Conservation (phyloP, 2,888 invertebrate species). For the Andrena trimmerana region DNA sequence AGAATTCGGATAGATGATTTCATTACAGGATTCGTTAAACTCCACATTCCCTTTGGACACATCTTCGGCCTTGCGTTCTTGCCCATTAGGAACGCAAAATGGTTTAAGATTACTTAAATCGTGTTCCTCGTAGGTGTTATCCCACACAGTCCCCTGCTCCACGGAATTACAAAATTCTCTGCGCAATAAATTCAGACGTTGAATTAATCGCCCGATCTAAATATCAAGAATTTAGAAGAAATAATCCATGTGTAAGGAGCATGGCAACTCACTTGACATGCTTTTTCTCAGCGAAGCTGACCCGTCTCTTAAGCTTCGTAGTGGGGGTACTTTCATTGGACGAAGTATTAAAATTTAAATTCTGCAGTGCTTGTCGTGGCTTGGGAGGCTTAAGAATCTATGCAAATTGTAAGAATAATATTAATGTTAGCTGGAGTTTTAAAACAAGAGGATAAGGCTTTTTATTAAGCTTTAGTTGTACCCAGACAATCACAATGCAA, state of each 20-base stretch:
- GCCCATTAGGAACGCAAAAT: slow-evolving; percentile 3
- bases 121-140: slow-evolving; percentile 81
- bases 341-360: slow-evolving; percentile 69
- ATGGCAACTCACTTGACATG: slow-evolving; percentile 78
- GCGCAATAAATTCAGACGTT: slow-evolving; percentile 29
- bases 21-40: not conserved
- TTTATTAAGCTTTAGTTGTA: not conserved
- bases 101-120: slow-evolving; percentile 73
- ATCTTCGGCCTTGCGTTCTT: slow-evolving; percentile 1
- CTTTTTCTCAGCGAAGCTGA: slow-evolving; percentile 82
- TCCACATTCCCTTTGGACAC: not conserved
- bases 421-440: not conserved
- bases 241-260: slow-evolving; percentile 2
- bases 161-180: slow-evolving; percentile 81
- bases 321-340: slow-evolving; percentile 72
- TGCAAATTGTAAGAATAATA: slow-evolving; percentile 16
- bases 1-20: not conserved
- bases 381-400: slow-evolving; percentile 81
- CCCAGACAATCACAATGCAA: not conserved
- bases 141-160: slow-evolving; percentile 81
- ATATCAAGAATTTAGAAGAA: not conserved
- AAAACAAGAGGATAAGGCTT: not conserved
- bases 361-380: slow-evolving; percentile 74
- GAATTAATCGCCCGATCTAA: slow-evolving; percentile 67
- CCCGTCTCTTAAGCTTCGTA: slow-evolving; percentile 77